Evolutionary conservation across 1,140 invertebrate genomes (phyloP).

Genomic region (Megalonaias nervosa): DNA sequence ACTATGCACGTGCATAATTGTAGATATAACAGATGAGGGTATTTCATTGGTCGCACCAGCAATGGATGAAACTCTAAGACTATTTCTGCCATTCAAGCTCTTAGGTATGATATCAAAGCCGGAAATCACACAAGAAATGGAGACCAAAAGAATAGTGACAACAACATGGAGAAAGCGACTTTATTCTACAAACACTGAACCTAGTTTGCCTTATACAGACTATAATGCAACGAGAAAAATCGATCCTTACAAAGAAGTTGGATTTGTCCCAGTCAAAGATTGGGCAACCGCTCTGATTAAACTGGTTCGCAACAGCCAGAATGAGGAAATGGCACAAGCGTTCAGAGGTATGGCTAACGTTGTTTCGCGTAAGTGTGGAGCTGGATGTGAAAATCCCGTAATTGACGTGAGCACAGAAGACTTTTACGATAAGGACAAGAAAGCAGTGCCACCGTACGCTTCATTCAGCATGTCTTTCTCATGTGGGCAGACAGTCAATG

Average conservation of each 20-base stretch:
- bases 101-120: slow-evolving; percentile 42
- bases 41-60: slow-evolving; percentile 27
- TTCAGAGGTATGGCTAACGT: too few relatives aligned
- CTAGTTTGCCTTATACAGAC: neutral
- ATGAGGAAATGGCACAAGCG: neutral
- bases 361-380: neutral
- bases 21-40: slow-evolving; percentile 23
- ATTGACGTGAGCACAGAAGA: slow-evolving; percentile 6
- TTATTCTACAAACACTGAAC: slow-evolving; percentile 7
- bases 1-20: slow-evolving; percentile 24
- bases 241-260: slow-evolving; percentile 2
- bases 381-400: slow-evolving; percentile 6
- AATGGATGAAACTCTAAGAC: slow-evolving; percentile 14
- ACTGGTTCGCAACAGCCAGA: slow-evolving; percentile 1
- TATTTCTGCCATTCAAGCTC: slow-evolving; percentile 31
- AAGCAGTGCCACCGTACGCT: neutral
- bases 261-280: slow-evolving; percentile 2
- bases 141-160: slow-evolving; percentile 4
- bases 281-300: slow-evolving; percentile 19
- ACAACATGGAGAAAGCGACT: slow-evolving; percentile 21
- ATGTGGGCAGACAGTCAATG: slow-evolving; percentile 10
- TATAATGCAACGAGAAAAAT: neutral
- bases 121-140: slow-evolving; percentile 14
- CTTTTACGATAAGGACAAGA: slow-evolving; percentile 5
- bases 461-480: slow-evolving; percentile 11